Evolutionary conservation across 2,113 vertebrate genomes (phyloP), one percentile per base, ranked within the genome.

Genomic region (Bujurquina vittata): DNA sequence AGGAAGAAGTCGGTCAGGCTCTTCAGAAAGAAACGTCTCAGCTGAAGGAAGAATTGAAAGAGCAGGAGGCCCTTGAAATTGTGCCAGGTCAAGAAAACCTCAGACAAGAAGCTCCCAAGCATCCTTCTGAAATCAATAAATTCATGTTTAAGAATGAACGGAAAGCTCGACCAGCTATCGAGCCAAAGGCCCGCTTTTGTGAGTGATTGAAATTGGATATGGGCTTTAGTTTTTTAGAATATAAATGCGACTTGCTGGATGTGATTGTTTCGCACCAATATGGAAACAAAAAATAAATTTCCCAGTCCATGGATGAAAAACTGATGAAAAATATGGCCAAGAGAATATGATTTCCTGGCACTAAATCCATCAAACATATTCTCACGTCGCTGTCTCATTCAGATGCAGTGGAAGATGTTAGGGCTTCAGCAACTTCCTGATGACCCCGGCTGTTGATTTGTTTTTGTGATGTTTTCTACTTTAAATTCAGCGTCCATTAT

Each of bases 401-500:
- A 72, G 29, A 23, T 40, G 49, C 23, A 22, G 49, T 10, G 17
- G 20, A 37, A 49, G 37, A 69, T 73, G 46, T 78, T 84, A 61
- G 17, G 20, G 17, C 20, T 83, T 77, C 14, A 46, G 37, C 31
- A 18, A 26, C 5, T 57, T 89, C 69, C 31, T 52, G 5, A 65
- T 67, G 81, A 87, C 88, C 77, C 84, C 40, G 9, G 57, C 60
- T 29, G 43, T 43, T 83, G 79, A 85, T 87, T 88, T 89, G 85
- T 92, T 90, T 91, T 77, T 84, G 49, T 69, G 61, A 73, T 79
- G 58, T 56, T 31, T 75, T 81, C 75, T 87, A 23, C 37, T 88
- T 93, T 56, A 79, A 91, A 92, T 91, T 89, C 85, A 77, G 14
- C 18, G 74, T 37, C 31, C 75, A 29, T 77, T 61, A 67, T 88